Evolutionary conservation across 2,888 invertebrate genomes (phyloP).

Genomic region (Andrena camellia): DNA sequence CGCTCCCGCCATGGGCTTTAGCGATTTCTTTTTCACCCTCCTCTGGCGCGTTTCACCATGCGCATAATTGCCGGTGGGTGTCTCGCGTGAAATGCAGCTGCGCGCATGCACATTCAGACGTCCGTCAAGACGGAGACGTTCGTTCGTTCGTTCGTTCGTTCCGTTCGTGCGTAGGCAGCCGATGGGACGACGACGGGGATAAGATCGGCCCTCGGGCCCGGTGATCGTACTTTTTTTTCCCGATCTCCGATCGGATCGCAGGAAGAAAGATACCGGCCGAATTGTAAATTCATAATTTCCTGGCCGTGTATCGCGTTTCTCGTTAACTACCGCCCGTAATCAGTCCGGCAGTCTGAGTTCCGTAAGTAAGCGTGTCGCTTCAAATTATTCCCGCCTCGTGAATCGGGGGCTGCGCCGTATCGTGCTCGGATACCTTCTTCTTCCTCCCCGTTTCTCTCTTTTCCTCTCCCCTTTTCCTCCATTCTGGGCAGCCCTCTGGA

Average conservation of each 20-base stretch:
- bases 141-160: constrained; percentile 69
- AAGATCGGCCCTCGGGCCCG: constrained; percentile 65
- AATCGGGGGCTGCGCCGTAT: background rate
- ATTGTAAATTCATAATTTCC: constrained; percentile 61
- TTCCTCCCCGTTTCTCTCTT: background rate
- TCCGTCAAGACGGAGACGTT: constrained; percentile 72
- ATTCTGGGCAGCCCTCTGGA: background rate
- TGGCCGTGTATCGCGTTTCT: constrained; percentile 47
- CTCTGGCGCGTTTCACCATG: constrained; percentile 65
- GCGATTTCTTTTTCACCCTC: constrained; percentile 71
- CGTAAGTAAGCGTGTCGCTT: constrained; percentile 44
- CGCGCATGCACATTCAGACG: constrained; percentile 77
- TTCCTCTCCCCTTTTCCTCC: background rate
- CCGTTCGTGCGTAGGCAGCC: constrained; percentile 74
- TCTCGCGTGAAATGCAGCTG: constrained; percentile 72
- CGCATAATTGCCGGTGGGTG: constrained; percentile 77
- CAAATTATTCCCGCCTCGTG: constrained; percentile 37
- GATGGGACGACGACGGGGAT: constrained; percentile 65
- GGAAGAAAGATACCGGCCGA: constrained; percentile 56
- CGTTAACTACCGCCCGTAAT: constrained; percentile 48
- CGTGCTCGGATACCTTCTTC: background rate
- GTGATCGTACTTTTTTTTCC: constrained; percentile 45
- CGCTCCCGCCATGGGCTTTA: constrained; percentile 40
- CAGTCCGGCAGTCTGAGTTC: constrained; percentile 27
- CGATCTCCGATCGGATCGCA: constrained; percentile 65